Conservation (phyloP, 64 coral and sea anemone species). For the Pocillopora verrucosa region DNA sequence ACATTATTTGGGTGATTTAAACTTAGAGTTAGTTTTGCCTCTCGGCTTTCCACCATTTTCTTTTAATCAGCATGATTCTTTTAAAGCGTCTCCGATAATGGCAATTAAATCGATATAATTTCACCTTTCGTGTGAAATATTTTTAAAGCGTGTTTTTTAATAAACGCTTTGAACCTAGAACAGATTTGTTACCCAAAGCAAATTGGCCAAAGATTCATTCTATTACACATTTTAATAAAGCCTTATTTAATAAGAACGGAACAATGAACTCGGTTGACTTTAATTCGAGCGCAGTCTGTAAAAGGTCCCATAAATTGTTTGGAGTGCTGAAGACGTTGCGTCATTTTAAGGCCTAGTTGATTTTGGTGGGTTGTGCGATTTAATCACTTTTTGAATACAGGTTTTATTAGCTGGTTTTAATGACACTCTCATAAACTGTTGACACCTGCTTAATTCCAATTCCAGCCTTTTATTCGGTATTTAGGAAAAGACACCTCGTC, state of each 20-base stretch:
- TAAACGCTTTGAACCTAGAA: slow-evolving; percentile 35
- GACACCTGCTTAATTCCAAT: slow-evolving; percentile 94
- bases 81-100: slow-evolving; percentile 15
- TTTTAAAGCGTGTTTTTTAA: slow-evolving; percentile 11
- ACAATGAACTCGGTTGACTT: slow-evolving; percentile 7
- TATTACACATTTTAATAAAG: slow-evolving; percentile 25
- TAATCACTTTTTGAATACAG: slow-evolving; percentile 73
- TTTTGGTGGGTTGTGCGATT: slow-evolving; percentile 8
- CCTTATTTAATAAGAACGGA: slow-evolving; percentile 5
- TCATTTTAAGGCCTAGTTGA: background rate
- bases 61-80: background rate
- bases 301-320: background rate
- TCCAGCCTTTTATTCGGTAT: slow-evolving; percentile 81
- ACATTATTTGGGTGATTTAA: background rate
- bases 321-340: background rate
- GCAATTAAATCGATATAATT: slow-evolving; percentile 35
- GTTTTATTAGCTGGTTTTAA: slow-evolving; percentile 77
- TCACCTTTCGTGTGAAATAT: slow-evolving; percentile 19
- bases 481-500: slow-evolving; percentile 58
- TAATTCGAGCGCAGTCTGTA: background rate
- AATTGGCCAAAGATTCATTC: slow-evolving; percentile 12
- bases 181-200: slow-evolving; percentile 18
- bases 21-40: background rate
- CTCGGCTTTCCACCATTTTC: background rate
- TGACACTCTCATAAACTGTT: slow-evolving; percentile 89